Conservation (phyloP, 2,797 vertebrate species). For the Pempheris klunzingeri region DNA sequence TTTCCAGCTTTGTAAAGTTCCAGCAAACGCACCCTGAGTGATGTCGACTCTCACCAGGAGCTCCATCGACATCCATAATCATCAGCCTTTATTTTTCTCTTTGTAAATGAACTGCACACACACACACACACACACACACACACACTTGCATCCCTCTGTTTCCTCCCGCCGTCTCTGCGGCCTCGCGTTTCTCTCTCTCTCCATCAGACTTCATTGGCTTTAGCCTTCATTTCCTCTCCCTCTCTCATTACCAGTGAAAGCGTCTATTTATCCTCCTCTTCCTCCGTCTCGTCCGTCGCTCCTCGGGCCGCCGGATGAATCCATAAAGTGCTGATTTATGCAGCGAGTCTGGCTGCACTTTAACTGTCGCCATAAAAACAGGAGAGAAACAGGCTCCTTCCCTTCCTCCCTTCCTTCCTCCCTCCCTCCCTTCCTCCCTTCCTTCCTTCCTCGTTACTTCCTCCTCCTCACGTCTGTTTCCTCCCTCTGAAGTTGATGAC, state of each 20-base stretch:
- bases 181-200: background rate
- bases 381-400: conserved; percentile 30
- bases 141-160: too few relatives aligned
- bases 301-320: conserved; percentile 30
- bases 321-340: conserved; percentile 68
- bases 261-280: conserved; percentile 51
- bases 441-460: conserved; percentile 22
- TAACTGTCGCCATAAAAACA: conserved; percentile 53
- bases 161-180: background rate
- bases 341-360: conserved; percentile 49
- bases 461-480: background rate
- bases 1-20: background rate
- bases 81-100: conserved; percentile 18
- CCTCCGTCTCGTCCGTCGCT: conserved; percentile 13
- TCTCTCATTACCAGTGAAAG: conserved; percentile 49
- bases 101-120: too few relatives aligned
- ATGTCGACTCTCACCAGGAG: background rate
- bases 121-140: too few relatives aligned
- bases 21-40: background rate
- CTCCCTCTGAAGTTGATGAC: conserved; percentile 24
- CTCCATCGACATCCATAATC: conserved; percentile 29
- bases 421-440: conserved; percentile 8
- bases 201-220: conserved; percentile 31
- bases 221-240: conserved; percentile 33
- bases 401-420: too few relatives aligned